These are phyloP conservation scores for Haemorhous mexicanus DNA, from an alignment of 2,113 vertebrate genomes.

Conservation along the genomic window DNA sequence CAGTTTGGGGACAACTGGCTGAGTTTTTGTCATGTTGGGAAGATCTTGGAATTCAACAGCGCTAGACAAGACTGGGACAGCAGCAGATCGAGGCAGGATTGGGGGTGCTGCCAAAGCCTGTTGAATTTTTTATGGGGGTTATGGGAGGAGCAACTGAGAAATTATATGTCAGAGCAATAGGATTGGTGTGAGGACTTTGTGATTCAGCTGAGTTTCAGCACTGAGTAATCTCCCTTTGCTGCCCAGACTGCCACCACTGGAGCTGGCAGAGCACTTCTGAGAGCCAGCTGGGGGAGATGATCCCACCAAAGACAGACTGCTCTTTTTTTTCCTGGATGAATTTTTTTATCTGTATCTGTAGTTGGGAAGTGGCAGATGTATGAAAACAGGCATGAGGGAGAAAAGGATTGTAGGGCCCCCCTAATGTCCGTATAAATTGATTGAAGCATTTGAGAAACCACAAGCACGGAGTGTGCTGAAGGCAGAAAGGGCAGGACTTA, in stretches of 20 bases:
- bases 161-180: neutral
- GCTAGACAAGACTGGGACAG: neutral
- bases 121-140: neutral
- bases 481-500: neutral
- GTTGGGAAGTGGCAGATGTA: neutral
- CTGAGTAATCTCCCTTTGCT: neutral
- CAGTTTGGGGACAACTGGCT: neutral
- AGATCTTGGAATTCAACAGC: neutral
- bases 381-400: neutral
- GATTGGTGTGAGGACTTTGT: neutral
- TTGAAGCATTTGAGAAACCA: neutral
- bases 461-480: neutral
- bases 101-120: conserved; percentile 2
- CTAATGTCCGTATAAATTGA: neutral
- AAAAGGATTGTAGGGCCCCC: neutral
- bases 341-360: neutral
- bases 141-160: neutral
- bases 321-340: neutral
- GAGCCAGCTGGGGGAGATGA: neutral
- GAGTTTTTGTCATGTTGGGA: neutral
- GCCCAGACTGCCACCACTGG: neutral
- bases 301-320: neutral
- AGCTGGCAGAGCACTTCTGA: neutral
- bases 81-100: neutral
- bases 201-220: neutral